Evolutionary conservation across 2,113 vertebrate genomes (phyloP), one percentile per base, ranked within the genome.

Genomic region (Proteles cristata): DNA sequence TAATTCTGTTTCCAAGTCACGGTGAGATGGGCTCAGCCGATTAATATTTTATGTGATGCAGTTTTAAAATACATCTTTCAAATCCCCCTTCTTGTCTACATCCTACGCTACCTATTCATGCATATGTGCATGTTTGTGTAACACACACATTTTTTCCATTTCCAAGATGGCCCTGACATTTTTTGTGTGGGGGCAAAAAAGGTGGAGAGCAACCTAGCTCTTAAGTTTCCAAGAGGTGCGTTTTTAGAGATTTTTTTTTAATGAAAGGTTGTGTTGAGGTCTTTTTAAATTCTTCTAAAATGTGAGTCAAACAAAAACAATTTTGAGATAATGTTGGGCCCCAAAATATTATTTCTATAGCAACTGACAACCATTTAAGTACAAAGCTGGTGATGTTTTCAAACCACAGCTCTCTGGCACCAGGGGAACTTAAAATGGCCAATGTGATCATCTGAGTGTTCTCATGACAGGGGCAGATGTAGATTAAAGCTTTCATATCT

Each of bases 281-380:
- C 31, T 50, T 93, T 58, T 96, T 82, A n/a, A 85, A 90, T 82
- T 69, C 16, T 4, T 95, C 35, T 21, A 90, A 93, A 95, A 58
- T 77, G 63, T 90, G 26, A 90, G 43, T 2, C 76, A 82, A 76
- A 79, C 4, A 61, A 68, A 81, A 81, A 65, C 65, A 35, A 69
- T 25, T 43, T 82, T 63, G 69, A 95, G 28, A 76, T 77, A 68
- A 61, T 45, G 35, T 76, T 63, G 68, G n/a, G 21, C 53, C 53
- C 43, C 12, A 17, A 77, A 83, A 31, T 25, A 77, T 65, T 88
- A 69, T 84, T 77, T 88, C n/a, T 73, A 45, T 83, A 55, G 31
- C 39, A 88, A 12, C 17, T 79, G 12, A 63, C 65, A 16, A 55
- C 12, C 26, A 12, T 69, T n/a, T 65, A 48, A 77, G 25, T 71